Conservation (phyloP, 2,113 vertebrate species). For the Rhegmatorhina hoffmannsi region DNA sequence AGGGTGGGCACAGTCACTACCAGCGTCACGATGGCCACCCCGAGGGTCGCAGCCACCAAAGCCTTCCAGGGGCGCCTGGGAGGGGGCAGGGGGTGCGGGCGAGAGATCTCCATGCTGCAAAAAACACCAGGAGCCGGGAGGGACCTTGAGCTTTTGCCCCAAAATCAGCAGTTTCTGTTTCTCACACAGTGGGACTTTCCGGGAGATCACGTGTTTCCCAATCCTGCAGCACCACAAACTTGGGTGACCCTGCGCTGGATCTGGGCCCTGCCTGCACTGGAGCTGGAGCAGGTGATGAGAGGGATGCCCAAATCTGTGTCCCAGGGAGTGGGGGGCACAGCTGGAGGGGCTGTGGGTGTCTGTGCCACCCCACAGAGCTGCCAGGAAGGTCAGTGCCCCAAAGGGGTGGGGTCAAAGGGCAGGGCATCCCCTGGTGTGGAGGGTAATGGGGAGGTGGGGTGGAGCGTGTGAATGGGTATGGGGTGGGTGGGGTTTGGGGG, state of each 20-base stretch:
- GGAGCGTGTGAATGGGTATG: too few species aligned
- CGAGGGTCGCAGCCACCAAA: fast-evolving
- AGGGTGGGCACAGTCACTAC: fast-evolving
- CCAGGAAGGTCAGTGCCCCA: background rate
- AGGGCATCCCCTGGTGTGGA: too few species aligned
- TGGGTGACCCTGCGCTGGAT: too few species aligned
- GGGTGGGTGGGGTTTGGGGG: too few species aligned
- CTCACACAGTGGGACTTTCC: fast-evolving
- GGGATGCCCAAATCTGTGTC: fast-evolving
- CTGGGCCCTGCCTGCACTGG: too few species aligned
- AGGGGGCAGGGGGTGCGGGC: fast-evolving
- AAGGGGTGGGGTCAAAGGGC: background rate
- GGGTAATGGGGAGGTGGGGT: too few species aligned
- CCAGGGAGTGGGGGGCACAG: background rate
- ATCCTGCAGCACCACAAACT: fast-evolving
- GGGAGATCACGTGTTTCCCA: background rate
- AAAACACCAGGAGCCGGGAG: fast-evolving
- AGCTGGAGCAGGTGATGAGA: background rate
- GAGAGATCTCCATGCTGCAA: background rate
- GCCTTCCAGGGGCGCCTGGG: fast-evolving
- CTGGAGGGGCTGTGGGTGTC: fast-evolving
- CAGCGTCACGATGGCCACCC: fast-evolving
- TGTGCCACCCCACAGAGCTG: too few species aligned
- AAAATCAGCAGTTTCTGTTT: fast-evolving
- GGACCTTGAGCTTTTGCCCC: fast-evolving